Evolutionary conservation across 2,888 invertebrate species (phyloP), one percentile per base, ranked within the genome.

Genomic region (Brachylomia viminalis): DNA sequence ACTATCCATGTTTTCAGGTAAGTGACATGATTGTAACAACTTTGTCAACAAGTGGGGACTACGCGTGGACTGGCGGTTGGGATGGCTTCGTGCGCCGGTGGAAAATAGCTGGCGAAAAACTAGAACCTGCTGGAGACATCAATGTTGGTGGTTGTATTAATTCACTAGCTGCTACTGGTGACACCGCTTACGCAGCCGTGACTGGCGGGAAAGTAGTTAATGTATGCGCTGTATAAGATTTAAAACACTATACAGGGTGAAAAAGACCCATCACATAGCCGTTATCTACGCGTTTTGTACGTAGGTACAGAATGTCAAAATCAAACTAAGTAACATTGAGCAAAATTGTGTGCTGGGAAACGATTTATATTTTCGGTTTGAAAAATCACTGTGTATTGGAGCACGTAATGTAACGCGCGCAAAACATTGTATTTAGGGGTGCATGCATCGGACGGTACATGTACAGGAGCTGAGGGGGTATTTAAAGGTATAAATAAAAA

Each of bases 1-100:
- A 30, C 27, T 13, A 52, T n/a, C 10, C 10, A n/a, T 52, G 27
- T 71, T 76, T 73, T 42, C 88, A 96, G 96, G 95, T 93, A 1
- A 96, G 96, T 80, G 95, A 96, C 73, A 95, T 96, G 96, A 96
- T 96, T 83, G 90, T 97, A 56, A 97, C 97, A 69, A 94, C 95
- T 80, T 82, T 97, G 62, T 93, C 95, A 45, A 91, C 94, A 11
- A 94, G 91, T 27, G 94, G 95, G 0, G 91, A 93, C 77, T 91
- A 92, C 80, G 94, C 96, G 11, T 97, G 97, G 94, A 97, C 97
- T 1, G 97, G 96, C 1, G 97, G 97, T 17, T 96, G 97, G 93
- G 97, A 97, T 83, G 97, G 97, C 27, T 92, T 92, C 75, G 92
- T 97, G 58, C 93, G 94, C 68, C 91, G 96, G 45, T 96, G 95